These are phyloP conservation scores for Agrochola litura DNA, from an alignment of 2,888 invertebrate species.

Conservation along the genomic window DNA sequence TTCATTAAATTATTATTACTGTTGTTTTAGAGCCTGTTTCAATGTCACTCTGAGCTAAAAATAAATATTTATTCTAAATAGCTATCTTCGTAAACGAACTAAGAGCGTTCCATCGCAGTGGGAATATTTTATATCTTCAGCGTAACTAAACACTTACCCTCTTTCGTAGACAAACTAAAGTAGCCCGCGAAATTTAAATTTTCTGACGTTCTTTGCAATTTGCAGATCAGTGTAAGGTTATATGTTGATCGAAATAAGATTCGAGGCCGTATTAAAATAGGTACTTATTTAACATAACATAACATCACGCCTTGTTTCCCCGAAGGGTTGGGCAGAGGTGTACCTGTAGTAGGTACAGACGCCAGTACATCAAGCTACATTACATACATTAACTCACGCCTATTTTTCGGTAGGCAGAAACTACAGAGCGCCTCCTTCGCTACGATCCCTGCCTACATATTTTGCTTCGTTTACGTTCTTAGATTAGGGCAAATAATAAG, in stretches of 20 bases:
- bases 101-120: conserved; percentile 6
- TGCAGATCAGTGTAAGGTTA: too few relatives aligned
- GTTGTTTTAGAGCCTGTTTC: background rate
- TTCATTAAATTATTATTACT: background rate
- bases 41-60: background rate
- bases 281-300: too few relatives aligned
- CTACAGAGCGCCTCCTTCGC: too few relatives aligned
- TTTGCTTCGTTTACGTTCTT: too few relatives aligned
- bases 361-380: too few relatives aligned
- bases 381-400: too few relatives aligned
- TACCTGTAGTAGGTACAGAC: too few relatives aligned
- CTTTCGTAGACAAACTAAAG: background rate
- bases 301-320: too few relatives aligned
- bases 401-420: too few relatives aligned
- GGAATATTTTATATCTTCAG: background rate
- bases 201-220: background rate
- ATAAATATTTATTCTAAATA: background rate
- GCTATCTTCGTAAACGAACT: conserved; percentile 19
- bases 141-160: background rate
- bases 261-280: background rate
- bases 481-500: too few relatives aligned
- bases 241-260: background rate
- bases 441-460: too few relatives aligned
- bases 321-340: too few relatives aligned
- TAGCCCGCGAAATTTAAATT: background rate